phyloP scores from a whole-genome alignment of 2,888 invertebrate genomes.

The Thereva nobilitata region DNA sequence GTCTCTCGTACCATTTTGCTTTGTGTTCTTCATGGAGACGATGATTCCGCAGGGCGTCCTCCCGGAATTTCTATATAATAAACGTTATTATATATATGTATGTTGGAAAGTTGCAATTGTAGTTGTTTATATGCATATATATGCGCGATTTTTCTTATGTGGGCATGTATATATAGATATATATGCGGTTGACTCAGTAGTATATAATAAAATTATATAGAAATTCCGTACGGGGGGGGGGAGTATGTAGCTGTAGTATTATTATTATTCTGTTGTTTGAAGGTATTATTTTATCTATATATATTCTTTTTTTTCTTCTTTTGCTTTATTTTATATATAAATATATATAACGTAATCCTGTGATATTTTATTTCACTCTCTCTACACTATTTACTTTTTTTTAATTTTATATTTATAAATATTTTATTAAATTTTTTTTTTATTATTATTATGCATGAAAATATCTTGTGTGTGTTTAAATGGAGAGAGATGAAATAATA shows the following conservation, averaged over 20 bases:
- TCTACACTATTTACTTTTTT: conserved; percentile 6
- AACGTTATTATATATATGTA: conserved; percentile 39
- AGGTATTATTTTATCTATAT: no score
- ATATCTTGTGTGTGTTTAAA: no score
- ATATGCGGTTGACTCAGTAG: no score
- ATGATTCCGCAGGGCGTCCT: conserved; percentile 54
- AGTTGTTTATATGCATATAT: conserved; percentile 22
- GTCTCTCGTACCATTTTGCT: conserved; percentile 99
- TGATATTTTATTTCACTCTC: not conserved
- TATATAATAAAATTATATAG: conserved; percentile 21
- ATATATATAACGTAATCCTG: conserved; percentile 1
- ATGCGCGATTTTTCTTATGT: conserved; percentile 1
- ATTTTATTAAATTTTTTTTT: conserved; percentile 3
- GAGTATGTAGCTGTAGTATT: no score
- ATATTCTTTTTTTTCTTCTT: conserved; percentile 13
- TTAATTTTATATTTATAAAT: conserved; percentile 13
- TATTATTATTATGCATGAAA: no score
- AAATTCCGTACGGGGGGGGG: conserved; percentile 10
- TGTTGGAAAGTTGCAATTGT: conserved; percentile 22
- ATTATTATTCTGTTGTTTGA: no score
- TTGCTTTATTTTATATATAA: conserved; percentile 11
- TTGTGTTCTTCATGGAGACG: conserved; percentile 81
- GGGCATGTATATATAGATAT: no score
- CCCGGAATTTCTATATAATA: conserved; percentile 35
- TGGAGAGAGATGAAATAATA: no score